phyloP scores from a whole-genome alignment of 2,797 vertebrate species.

The Euphonia xanthogaster region DNA sequence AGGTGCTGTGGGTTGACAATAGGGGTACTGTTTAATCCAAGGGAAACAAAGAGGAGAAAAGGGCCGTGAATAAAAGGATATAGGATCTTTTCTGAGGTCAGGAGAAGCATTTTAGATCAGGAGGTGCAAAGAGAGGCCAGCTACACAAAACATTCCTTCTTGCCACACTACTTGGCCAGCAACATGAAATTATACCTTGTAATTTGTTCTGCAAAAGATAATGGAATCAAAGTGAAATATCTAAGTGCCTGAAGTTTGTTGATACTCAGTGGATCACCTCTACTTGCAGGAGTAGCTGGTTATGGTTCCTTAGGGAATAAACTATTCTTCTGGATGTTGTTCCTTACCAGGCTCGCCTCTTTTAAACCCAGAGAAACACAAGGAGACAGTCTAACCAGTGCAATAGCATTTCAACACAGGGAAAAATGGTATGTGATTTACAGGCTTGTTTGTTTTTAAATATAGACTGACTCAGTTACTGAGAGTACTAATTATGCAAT shows the following conservation, averaged over 20 bases:
- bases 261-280: background rate
- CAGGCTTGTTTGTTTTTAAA: constrained; percentile 34
- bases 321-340: background rate
- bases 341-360: background rate
- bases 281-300: background rate
- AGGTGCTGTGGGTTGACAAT: constrained; percentile 61
- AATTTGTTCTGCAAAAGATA: background rate
- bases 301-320: background rate
- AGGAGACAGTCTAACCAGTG: background rate
- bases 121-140: background rate
- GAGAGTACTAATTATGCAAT: constrained; percentile 5
- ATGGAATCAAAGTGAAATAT: constrained; percentile 23
- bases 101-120: constrained; percentile 33
- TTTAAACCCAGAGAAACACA: background rate
- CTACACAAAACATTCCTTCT: constrained; percentile 33
- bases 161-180: background rate
- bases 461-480: constrained; percentile 23
- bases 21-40: constrained; percentile 59
- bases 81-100: background rate
- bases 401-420: constrained; percentile 5
- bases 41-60: constrained; percentile 41
- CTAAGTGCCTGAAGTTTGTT: background rate
- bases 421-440: background rate
- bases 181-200: background rate
- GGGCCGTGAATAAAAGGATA: constrained; percentile 24